A percentile compares a stretch with the other conserved stretches of the same genome.
Conservation (phyloP, 2,888 invertebrate genomes). For the Nemotelus pantherinus region DNA sequence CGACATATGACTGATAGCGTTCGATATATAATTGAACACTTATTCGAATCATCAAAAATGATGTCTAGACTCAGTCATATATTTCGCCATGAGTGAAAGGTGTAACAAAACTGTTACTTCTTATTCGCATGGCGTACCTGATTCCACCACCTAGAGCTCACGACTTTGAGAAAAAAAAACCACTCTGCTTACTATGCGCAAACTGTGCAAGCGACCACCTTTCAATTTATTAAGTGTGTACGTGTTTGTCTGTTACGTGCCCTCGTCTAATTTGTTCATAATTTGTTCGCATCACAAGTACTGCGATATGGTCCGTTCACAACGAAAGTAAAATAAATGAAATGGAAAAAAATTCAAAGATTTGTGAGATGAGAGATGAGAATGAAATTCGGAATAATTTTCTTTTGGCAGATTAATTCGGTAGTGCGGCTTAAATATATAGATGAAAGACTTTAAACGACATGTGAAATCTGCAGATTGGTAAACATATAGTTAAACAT, state of each 20-base stretch:
- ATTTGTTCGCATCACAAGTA: constrained; percentile 7
- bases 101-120: no score
- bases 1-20: background rate
- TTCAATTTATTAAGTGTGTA: background rate
- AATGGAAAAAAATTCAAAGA: constrained; percentile 6
- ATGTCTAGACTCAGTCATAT: no score
- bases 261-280: constrained; percentile 31
- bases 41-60: no score
- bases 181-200: no score
- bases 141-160: background rate
- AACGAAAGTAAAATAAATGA: background rate
- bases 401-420: background rate
- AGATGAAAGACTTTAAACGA: no score
- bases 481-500: no score
- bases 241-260: constrained; percentile 16
- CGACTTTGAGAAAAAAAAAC: background rate
- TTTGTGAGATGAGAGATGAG: constrained; percentile 9
- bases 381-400: background rate
- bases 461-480: no score
- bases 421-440: no score
- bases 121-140: no score
- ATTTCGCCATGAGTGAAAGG: no score
- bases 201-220: background rate
- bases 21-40: background rate
- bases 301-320: background rate